phyloP scores from a whole-genome alignment of 2,113 vertebrate genomes.

The Platysternon megacephalum region DNA sequence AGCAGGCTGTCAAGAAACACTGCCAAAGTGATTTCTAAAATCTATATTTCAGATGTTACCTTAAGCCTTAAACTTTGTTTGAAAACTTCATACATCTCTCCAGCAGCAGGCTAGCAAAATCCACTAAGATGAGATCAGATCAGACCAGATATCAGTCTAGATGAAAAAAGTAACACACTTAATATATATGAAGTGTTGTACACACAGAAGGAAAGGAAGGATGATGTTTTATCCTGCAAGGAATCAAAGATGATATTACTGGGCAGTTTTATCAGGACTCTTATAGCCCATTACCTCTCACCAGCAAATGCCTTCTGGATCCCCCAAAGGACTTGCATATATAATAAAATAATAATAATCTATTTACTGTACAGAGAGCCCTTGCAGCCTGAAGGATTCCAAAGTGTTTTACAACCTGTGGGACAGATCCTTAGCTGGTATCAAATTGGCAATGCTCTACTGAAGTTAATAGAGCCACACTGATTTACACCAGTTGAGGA shows the following conservation, averaged over 20 bases:
- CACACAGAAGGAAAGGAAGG: constrained; percentile 10
- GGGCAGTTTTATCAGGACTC: constrained; percentile 45
- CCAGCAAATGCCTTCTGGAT: constrained; percentile 23
- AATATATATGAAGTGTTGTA: constrained; percentile 21
- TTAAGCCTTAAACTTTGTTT: constrained; percentile 64
- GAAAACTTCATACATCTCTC: constrained; percentile 53
- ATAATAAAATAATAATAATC: constrained; percentile 17
- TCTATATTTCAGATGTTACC: constrained; percentile 58
- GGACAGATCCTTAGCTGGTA: neutral
- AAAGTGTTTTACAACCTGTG: neutral
- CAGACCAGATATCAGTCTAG: constrained; percentile 43
- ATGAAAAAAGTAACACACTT: constrained; percentile 62
- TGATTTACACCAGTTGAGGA: neutral
- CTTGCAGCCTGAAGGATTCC: constrained; percentile 16
- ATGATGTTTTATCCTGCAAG: constrained; percentile 47
- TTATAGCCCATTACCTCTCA: constrained; percentile 47
- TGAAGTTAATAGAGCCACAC: neutral
- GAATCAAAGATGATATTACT: constrained; percentile 41
- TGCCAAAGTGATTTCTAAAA: neutral
- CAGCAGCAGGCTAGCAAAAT: constrained; percentile 55
- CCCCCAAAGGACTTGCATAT: constrained; percentile 32
- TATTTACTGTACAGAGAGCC: constrained; percentile 42
- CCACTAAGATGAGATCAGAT: constrained; percentile 51
- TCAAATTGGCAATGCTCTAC: neutral
- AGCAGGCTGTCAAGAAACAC: constrained; percentile 28